Evolutionary conservation across 1,140 invertebrate species (phyloP), one percentile per base, ranked within the genome.

Genomic region (Monomorium pharaonis): DNA sequence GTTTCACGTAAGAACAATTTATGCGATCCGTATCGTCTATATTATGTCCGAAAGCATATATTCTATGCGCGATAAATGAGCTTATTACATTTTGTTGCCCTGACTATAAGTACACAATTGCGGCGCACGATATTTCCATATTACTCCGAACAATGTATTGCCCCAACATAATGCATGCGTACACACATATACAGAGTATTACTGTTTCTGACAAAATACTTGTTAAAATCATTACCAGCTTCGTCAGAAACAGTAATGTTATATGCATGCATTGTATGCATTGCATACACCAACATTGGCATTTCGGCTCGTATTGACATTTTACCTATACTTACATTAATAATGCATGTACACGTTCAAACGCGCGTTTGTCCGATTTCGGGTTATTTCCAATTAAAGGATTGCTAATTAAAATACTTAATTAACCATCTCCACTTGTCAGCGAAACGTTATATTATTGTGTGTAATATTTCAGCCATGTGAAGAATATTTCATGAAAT

Each of bases 71-170:
- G 51, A 83, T 72, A 81, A 81, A 81, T n/a, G 37, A 83, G 27
- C 42, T 83, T 83, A 72, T 83, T 83, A 58, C 24, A 81, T 81
- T 81, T 72, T 81, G 69, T 42, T 58, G 51, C 49, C 24, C 37
- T 44, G 21, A 5, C 37, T 30, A 6, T 44, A 72, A 72, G 67
- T 47, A 83, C 24, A 81, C 67, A 83, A 72, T 83, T 60, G 67
- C 24, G 51, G 49, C 9, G 14, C 24, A 70, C 51, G 78, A 81
- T 81, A 83, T 83, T 83, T 83, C 37, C 67, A 72, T 72, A 83
- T 83, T 72, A 72, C 7, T 12, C 5, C 18, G 24, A 56, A 81
- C 51, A 72, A 81, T 58, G 10, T 42, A 58, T 58, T 30, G 18
- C 21, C 21, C 21, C 51, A n/a, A 24, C 30, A 72, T 72, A 83